Conservation (phyloP, 2,888 invertebrate species). For the Drosophila infuscata region DNA sequence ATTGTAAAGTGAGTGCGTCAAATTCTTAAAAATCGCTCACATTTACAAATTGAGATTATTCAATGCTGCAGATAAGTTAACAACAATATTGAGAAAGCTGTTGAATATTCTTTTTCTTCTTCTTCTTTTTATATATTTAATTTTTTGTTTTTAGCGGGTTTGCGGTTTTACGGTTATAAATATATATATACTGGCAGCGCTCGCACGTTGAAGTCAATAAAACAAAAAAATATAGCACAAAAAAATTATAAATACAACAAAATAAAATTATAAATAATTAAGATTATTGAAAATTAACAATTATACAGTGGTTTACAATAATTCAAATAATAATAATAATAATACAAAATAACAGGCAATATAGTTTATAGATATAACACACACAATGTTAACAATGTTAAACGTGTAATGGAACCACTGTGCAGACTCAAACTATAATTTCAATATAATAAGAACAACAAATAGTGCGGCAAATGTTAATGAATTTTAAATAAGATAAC, state of each 20-base stretch:
- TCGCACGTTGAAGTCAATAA: constrained; percentile 4
- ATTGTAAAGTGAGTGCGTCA: constrained; percentile 85
- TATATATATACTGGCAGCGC: constrained; percentile 4
- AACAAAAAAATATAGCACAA: background rate
- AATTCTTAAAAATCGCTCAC: constrained; percentile 88
- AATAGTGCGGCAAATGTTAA: constrained; percentile 1
- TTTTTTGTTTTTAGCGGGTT: constrained; percentile 24
- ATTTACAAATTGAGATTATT: constrained; percentile 99
- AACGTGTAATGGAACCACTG: constrained; percentile 5
- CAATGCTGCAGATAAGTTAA: constrained; percentile 86
- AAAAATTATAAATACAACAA: constrained; percentile 30
- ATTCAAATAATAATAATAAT: constrained; percentile 24
- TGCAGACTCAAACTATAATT: constrained; percentile 20
- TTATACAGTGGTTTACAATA: constrained; percentile 18
- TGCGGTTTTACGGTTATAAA: constrained; percentile 34
- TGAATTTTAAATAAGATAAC: background rate
- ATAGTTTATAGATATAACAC: constrained; percentile 9
- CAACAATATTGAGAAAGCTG: constrained; percentile 32
- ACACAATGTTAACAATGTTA: constrained; percentile 6
- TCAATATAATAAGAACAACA: constrained; percentile 7
- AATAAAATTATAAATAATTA: constrained; percentile 25
- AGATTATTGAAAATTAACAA: background rate
- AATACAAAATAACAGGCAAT: constrained; percentile 24
- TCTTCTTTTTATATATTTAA: constrained; percentile 8
- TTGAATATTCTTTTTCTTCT: background rate